Conservation (phyloP, 1,140 invertebrate species). For the Zeugodacus cucurbitae region DNA sequence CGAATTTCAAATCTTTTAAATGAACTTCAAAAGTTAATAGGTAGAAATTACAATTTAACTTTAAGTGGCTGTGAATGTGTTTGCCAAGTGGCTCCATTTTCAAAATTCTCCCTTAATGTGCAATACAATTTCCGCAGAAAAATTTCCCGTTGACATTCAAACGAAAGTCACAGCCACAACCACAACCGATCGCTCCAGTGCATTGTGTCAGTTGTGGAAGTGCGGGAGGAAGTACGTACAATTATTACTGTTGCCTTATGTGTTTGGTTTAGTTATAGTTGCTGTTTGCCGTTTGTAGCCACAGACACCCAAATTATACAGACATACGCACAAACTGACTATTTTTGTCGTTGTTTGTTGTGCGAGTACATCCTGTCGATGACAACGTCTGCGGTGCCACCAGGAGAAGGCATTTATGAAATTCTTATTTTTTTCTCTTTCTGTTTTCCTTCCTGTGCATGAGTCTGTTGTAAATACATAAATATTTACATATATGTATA, state of each 20-base stretch:
- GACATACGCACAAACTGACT: too few species aligned
- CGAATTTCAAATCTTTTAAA: background rate
- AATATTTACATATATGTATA: background rate
- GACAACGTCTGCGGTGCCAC: background rate
- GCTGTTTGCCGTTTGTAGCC: background rate
- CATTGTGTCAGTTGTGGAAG: background rate
- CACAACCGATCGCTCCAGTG: background rate
- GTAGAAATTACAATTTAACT: background rate
- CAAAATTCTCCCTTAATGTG: background rate
- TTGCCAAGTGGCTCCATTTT: background rate
- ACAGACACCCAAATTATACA: too few species aligned
- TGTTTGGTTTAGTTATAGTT: background rate
- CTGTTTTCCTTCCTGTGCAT: background rate
- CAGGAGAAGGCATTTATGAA: background rate
- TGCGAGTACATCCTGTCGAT: background rate
- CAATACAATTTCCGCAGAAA: background rate
- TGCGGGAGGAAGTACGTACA: slow-evolving; percentile 8
- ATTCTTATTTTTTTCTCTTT: background rate
- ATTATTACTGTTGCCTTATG: background rate
- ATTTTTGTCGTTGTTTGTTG: too few species aligned
- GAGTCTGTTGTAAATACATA: background rate
- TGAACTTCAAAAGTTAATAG: slow-evolving; percentile 33
- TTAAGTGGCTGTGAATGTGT: background rate
- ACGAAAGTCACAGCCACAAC: background rate
- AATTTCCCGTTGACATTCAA: slow-evolving; percentile 23